These are phyloP conservation scores for Sturmia bella DNA, from an alignment of 2,888 invertebrate species.

Conservation along the genomic window DNA sequence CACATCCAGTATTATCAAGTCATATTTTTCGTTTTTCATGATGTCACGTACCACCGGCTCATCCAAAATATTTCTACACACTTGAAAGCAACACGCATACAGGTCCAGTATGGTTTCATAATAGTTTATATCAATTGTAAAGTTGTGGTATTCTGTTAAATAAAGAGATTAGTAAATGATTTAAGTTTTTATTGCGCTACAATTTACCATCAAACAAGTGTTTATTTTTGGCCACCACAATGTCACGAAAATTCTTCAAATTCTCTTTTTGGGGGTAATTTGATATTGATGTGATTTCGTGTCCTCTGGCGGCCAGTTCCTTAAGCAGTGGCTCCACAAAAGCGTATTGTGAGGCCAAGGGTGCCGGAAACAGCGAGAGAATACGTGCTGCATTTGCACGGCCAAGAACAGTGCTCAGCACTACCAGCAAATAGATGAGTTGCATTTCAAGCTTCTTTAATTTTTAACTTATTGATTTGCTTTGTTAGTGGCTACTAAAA, in stretches of 20 bases:
- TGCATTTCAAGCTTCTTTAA: too few species aligned
- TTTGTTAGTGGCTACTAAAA: too few species aligned
- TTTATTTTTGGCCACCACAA: constrained; percentile 62
- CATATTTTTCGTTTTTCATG: constrained; percentile 72
- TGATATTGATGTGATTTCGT: constrained; percentile 74
- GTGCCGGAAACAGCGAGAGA: constrained; percentile 73
- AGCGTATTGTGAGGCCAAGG: constrained; percentile 75
- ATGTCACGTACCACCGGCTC: constrained; percentile 65
- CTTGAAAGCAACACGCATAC: constrained; percentile 5
- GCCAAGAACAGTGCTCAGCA: not conserved
- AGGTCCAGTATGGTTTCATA: constrained; percentile 13
- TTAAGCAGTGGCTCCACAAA: constrained; percentile 74
- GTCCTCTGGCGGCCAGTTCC: constrained; percentile 75
- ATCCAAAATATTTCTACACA: constrained; percentile 72
- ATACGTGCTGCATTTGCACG: constrained; percentile 67
- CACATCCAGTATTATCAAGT: constrained; percentile 78
- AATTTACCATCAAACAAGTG: constrained; percentile 36
- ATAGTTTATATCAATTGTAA: constrained; percentile 18
- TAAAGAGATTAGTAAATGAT: constrained; percentile 69
- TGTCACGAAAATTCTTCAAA: constrained; percentile 72
- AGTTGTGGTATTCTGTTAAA: constrained; percentile 28
- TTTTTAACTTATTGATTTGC: too few species aligned
- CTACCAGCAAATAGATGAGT: not conserved
- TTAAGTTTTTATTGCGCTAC: too few species aligned
- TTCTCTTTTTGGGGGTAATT: constrained; percentile 75